A percentile compares a stretch with the other conserved stretches of the same genome.
Evolutionary conservation across 2,888 invertebrate genomes (phyloP).

Genomic region (Cepaea hortensis): DNA sequence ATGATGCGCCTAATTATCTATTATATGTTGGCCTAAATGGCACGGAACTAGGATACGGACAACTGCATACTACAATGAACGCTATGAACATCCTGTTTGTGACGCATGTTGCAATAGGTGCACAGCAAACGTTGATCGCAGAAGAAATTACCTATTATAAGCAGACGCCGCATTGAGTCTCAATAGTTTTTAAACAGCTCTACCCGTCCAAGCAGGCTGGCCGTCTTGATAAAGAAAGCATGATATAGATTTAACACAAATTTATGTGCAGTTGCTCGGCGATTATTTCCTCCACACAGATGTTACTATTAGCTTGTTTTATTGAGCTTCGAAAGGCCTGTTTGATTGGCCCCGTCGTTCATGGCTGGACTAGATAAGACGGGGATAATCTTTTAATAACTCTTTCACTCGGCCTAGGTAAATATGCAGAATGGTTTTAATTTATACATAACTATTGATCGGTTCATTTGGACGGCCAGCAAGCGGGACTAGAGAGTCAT

Average conservation of each 20-base stretch:
- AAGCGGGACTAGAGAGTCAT: no score
- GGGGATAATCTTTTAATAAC: slow-evolving; percentile 25
- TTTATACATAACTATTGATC: slow-evolving; percentile 38
- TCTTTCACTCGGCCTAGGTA: not conserved
- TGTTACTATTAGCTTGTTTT: slow-evolving; percentile 26
- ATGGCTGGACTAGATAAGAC: slow-evolving; percentile 30
- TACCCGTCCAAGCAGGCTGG: no score
- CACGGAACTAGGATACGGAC: no score
- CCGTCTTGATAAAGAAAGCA: not conserved
- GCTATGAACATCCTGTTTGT: no score
- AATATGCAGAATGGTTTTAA: slow-evolving; percentile 25
- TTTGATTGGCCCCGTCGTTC: not conserved
- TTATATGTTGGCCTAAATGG: no score
- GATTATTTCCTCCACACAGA: slow-evolving; percentile 10
- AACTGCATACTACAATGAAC: no score
- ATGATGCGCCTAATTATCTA: no score
- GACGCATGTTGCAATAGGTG: no score
- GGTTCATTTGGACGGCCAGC: not conserved
- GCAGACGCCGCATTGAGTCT: no score
- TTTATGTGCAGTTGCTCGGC: not conserved
- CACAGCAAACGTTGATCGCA: no score
- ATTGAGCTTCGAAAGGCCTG: not conserved
- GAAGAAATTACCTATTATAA: no score
- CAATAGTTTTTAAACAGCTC: no score
- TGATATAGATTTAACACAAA: slow-evolving; percentile 18